phyloP scores from a whole-genome alignment of 1,140 invertebrate genomes.

The Plectus sambesii region DNA sequence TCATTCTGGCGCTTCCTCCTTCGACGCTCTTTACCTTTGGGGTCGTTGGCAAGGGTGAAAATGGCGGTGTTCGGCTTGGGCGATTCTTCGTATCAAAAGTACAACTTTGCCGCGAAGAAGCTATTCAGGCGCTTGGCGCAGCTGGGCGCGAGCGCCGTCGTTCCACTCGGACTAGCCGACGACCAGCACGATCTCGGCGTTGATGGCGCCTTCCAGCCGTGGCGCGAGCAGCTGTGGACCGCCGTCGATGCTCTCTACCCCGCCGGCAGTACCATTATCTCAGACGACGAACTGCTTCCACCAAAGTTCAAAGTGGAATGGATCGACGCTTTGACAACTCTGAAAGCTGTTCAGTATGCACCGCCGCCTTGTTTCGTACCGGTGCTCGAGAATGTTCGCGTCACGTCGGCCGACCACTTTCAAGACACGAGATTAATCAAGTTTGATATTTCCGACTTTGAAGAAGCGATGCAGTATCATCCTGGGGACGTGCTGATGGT shows the following conservation, averaged over 20 bases:
- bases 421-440: constrained; percentile 75
- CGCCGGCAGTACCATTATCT: constrained; percentile 44
- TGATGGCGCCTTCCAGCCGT: constrained; percentile 67
- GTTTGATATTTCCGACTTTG: constrained; percentile 24
- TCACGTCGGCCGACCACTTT: constrained; percentile 56
- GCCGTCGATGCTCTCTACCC: constrained; percentile 50
- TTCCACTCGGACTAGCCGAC: constrained; percentile 66
- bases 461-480: constrained; percentile 51
- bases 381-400: constrained; percentile 50
- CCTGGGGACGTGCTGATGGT: constrained; percentile 80
- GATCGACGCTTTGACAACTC: background rate
- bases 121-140: constrained; percentile 60
- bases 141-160: constrained; percentile 62
- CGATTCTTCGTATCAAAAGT: constrained; percentile 89
- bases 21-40: constrained; percentile 58
- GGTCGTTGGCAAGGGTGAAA: constrained; percentile 48
- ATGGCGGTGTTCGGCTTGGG: constrained; percentile 59
- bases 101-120: constrained; percentile 87
- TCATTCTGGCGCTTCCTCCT: constrained; percentile 80
- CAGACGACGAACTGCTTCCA: constrained; percentile 18
- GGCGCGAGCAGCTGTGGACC: constrained; percentile 62
- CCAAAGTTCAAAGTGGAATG: constrained; percentile 10
- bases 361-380: constrained; percentile 15
- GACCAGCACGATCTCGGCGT: constrained; percentile 91
- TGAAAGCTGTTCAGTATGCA: background rate